phyloP scores from a whole-genome alignment of 2,113 vertebrate species.

The Corythornis madagascariensis region DNA sequence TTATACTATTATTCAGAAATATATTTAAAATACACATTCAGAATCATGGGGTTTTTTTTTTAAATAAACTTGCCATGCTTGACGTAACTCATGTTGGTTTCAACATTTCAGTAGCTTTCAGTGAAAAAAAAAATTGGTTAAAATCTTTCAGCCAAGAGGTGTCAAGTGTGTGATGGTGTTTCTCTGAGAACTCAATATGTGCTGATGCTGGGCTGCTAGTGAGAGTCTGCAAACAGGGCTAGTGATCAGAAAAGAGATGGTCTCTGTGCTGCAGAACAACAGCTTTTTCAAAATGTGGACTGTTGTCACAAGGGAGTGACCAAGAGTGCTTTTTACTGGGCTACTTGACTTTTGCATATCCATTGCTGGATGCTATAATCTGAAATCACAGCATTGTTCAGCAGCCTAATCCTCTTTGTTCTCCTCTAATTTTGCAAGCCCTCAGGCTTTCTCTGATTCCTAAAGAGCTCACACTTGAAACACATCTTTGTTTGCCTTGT shows the following conservation, averaged over 20 bases:
- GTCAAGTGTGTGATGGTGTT: neutral
- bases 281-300: neutral
- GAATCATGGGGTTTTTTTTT: neutral
- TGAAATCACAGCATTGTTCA: constrained; percentile 55
- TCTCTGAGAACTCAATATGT: neutral
- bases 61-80: neutral
- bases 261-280: constrained; percentile 33
- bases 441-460: constrained; percentile 52
- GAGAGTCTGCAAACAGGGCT: neutral
- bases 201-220: neutral
- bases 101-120: neutral
- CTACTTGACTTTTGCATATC: constrained; percentile 68
- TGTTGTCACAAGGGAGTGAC: constrained; percentile 39
- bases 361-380: constrained; percentile 63
- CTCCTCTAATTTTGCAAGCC: constrained; percentile 58
- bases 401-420: constrained; percentile 68
- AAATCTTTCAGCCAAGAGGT: neutral
- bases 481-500: constrained; percentile 43
- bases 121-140: neutral
- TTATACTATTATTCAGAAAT: neutral
- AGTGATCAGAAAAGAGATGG: neutral
- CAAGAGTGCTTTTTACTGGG: constrained; percentile 39
- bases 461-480: constrained; percentile 43
- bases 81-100: neutral
- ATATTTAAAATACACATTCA: neutral